Conservation (phyloP, 2,113 vertebrate genomes). For the Ailuropoda melanoleuca region DNA sequence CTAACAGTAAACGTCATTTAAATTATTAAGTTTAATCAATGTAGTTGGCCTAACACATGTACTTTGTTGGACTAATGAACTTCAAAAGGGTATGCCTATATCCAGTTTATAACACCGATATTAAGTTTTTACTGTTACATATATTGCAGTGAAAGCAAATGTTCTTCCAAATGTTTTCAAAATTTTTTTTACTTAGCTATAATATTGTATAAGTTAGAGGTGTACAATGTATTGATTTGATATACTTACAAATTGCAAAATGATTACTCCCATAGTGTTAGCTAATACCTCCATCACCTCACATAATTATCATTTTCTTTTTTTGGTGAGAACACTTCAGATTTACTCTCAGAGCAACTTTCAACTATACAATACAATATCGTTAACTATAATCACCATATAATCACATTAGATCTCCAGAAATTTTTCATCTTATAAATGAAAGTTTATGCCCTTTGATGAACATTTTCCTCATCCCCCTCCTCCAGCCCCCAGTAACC, state of each 20-base stretch:
- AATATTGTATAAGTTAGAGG: background rate
- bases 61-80: background rate
- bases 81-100: background rate
- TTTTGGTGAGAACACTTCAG: background rate
- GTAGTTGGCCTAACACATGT: background rate
- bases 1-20: background rate
- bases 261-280: background rate
- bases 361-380: background rate
- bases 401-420: background rate
- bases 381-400: background rate
- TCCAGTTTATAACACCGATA: background rate
- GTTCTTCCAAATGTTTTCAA: background rate
- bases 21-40: background rate
- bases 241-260: background rate
- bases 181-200: background rate
- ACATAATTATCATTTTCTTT: background rate
- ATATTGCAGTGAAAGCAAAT: background rate
- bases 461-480: background rate
- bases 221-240: background rate
- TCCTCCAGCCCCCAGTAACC: background rate
- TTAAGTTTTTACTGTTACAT: background rate
- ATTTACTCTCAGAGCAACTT: background rate
- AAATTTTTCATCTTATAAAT: background rate
- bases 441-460: background rate
- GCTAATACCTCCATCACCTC: background rate